Evolutionary conservation across 2,113 vertebrate genomes (phyloP).

Genomic region (Xenotilapia leptura): DNA sequence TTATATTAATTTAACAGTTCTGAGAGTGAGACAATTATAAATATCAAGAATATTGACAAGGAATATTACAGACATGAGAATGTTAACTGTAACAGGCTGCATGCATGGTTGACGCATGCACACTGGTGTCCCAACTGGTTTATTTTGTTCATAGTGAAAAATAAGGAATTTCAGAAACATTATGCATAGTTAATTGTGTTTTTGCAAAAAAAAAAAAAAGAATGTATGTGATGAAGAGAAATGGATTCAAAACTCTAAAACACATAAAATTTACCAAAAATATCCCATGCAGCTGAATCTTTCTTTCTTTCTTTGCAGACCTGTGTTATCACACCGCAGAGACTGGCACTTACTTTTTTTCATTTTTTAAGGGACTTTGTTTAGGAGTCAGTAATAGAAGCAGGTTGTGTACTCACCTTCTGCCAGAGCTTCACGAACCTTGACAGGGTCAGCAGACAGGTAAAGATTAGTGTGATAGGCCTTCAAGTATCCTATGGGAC

Average conservation of each 20-base stretch:
- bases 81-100: background rate
- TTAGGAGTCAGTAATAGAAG: background rate
- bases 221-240: background rate
- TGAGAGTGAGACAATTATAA: background rate
- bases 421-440: conserved; percentile 89
- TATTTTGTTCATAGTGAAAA: background rate
- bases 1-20: background rate
- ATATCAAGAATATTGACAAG: background rate
- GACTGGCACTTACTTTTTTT: background rate
- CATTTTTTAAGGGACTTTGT: background rate
- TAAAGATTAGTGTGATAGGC: conserved; percentile 96
- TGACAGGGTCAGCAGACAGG: conserved; percentile 84
- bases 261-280: background rate
- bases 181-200: background rate
- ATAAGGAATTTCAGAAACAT: background rate
- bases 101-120: fast-evolving
- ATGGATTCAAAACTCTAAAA: background rate
- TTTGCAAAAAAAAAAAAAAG: background rate
- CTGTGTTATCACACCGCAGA: background rate
- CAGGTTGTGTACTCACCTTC: conserved; percentile 76
- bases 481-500: conserved; percentile 91
- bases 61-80: background rate
- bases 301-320: background rate
- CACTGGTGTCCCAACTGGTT: background rate
- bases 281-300: background rate